Percentiles rank a stretch among this genome's conserved stretches.
These are phyloP conservation scores for Heterohyrax brucei DNA, from an alignment of 2,797 vertebrate species.

Conservation along the genomic window DNA sequence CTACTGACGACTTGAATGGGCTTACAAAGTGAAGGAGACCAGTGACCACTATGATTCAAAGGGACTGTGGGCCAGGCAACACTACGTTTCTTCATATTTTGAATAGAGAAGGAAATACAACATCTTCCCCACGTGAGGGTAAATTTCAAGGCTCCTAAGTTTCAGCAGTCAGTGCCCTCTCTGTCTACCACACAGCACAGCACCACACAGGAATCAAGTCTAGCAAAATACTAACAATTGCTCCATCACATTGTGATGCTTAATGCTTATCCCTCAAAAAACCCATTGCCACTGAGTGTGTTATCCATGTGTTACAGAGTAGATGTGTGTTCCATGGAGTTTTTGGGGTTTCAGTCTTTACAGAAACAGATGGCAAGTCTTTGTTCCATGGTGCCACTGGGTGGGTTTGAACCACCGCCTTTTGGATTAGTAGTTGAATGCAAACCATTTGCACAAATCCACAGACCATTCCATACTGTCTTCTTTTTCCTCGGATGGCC, in stretches of 20 bases:
- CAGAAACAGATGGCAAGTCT: not conserved
- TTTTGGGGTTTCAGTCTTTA: not conserved
- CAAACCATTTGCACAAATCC: not conserved
- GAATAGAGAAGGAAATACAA: not conserved
- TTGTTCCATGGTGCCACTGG: not conserved
- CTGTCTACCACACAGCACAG: not conserved
- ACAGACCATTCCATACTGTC: not conserved
- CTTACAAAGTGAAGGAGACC: too few species aligned
- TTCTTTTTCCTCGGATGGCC: not conserved
- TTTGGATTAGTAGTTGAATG: not conserved
- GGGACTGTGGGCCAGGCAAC: too few species aligned
- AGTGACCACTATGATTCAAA: not conserved
- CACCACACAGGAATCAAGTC: not conserved
- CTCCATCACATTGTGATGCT: rapidly evolving
- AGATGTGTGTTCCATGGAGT: not conserved
- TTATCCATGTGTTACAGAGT: not conserved
- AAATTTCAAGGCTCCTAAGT: not conserved
- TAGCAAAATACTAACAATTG: not conserved
- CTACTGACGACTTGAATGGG: not conserved
- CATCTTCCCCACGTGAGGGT: not conserved
- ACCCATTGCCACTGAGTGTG: not conserved
- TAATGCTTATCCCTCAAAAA: not conserved
- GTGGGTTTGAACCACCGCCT: not conserved
- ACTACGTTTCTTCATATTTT: not conserved
- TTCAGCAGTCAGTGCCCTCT: not conserved